A percentile compares a stretch with the other conserved stretches of the same genome.
Evolutionary conservation across 2,888 invertebrate genomes (phyloP).

Genomic region (Erebia ligea): DNA sequence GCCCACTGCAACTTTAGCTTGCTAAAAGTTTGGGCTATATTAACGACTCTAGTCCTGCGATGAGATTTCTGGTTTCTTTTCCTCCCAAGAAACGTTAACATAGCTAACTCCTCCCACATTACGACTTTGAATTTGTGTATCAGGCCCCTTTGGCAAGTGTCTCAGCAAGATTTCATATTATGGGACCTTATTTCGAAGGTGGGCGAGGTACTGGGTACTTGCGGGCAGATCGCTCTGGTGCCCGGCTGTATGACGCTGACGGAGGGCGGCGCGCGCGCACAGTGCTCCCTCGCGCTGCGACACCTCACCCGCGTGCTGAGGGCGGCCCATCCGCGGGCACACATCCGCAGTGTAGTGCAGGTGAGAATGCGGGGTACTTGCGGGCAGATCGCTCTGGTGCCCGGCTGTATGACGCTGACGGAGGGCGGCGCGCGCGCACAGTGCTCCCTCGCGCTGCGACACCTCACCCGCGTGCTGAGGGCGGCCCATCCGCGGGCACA

Average conservation of each 20-base stretch:
- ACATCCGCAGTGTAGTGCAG: slow-evolving; percentile 92
- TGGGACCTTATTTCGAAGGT: slow-evolving; percentile 76
- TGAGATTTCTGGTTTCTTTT: too few species aligned
- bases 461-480: slow-evolving; percentile 91
- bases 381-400: slow-evolving; percentile 53
- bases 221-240: slow-evolving; percentile 96
- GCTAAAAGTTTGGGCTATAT: too few species aligned
- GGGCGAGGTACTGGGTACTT: slow-evolving; percentile 92
- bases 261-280: slow-evolving; percentile 89
- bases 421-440: slow-evolving; percentile 85
- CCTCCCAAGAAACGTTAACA: too few species aligned
- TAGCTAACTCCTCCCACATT: too few species aligned
- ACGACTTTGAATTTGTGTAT: background rate
- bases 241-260: slow-evolving; percentile 78
- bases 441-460: slow-evolving; percentile 92
- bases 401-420: too few species aligned
- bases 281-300: slow-evolving; percentile 92
- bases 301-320: slow-evolving; percentile 92
- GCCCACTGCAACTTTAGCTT: too few species aligned
- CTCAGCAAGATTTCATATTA: too few species aligned
- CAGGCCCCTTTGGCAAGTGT: too few species aligned
- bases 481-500: slow-evolving; percentile 91
- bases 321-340: slow-evolving; percentile 90
- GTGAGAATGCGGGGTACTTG: slow-evolving; percentile 47
- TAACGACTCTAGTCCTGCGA: too few species aligned